Conservation (phyloP, 2,113 vertebrate species). For the Eleginops maclovinus region DNA sequence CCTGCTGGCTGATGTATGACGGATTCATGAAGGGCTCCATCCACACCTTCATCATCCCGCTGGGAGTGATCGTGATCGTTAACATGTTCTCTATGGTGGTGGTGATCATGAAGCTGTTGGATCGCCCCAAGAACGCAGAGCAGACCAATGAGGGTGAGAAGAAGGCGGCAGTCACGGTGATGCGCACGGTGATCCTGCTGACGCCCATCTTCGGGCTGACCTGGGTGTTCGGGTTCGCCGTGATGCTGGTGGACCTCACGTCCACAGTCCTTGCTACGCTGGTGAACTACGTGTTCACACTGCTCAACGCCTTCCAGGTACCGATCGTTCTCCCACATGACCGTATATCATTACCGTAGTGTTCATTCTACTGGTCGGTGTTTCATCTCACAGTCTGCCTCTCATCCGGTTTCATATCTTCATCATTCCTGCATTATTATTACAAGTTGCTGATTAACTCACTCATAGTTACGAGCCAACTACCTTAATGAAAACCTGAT, state of each 20-base stretch:
- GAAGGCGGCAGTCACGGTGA: constrained; percentile 64
- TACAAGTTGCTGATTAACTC: too few relatives aligned
- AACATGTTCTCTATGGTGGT: constrained; percentile 88
- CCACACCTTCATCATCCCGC: constrained; percentile 87
- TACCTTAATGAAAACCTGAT: too few relatives aligned
- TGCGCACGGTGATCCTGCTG: constrained; percentile 80
- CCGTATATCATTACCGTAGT: too few relatives aligned
- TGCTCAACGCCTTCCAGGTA: constrained; percentile 85
- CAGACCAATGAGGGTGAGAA: constrained; percentile 50
- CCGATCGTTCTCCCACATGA: too few relatives aligned
- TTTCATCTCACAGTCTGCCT: too few relatives aligned
- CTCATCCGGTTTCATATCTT: too few relatives aligned
- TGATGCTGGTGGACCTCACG: constrained; percentile 64
- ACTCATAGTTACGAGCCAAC: too few relatives aligned
- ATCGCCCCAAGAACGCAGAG: constrained; percentile 62
- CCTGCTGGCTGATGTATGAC: constrained; percentile 89
- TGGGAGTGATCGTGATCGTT: constrained; percentile 84
- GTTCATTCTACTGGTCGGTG: too few relatives aligned
- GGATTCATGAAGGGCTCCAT: constrained; percentile 81
- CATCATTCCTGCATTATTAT: too few relatives aligned
- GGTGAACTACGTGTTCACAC: constrained; percentile 76
- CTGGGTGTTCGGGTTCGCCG: constrained; percentile 81
- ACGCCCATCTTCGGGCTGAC: constrained; percentile 84
- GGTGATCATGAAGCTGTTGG: constrained; percentile 90
- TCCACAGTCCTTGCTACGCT: rapidly evolving